Conservation (phyloP, 2,113 vertebrate species). For the Mugil cephalus region DNA sequence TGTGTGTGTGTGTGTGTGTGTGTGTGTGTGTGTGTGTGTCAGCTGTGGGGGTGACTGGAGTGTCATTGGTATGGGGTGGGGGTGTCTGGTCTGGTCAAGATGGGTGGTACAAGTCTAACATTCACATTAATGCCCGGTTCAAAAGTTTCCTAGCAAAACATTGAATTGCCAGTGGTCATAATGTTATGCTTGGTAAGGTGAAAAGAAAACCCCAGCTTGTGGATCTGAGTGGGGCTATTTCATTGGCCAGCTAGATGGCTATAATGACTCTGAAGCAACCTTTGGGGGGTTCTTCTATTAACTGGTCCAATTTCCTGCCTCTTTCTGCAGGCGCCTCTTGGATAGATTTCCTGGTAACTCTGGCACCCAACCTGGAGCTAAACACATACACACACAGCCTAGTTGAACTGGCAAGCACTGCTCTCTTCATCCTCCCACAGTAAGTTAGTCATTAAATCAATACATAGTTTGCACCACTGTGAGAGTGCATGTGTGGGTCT, state of each 20-base stretch:
- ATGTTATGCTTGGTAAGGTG: too few species aligned
- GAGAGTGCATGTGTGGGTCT: neutral
- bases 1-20: too few species aligned
- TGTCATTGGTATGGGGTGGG: too few species aligned
- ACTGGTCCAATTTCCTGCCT: conserved; percentile 57
- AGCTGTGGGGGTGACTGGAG: too few species aligned
- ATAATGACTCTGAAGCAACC: conserved; percentile 51
- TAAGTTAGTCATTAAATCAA: conserved; percentile 49
- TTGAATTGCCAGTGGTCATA: too few species aligned
- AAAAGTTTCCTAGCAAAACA: too few species aligned
- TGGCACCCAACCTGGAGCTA: conserved; percentile 24
- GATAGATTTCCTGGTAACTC: conserved; percentile 55
- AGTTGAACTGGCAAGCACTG: conserved; percentile 47
- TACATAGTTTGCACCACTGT: conserved; percentile 34
- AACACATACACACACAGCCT: neutral
- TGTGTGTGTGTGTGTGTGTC: too few species aligned
- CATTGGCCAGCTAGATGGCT: conserved; percentile 39
- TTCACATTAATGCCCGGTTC: too few species aligned
- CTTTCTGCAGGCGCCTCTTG: conserved; percentile 46
- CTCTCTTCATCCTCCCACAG: conserved; percentile 11
- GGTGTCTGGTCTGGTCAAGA: too few species aligned
- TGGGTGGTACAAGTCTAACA: too few species aligned
- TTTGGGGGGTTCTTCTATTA: conserved; percentile 44
- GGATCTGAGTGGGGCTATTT: conserved; percentile 27
- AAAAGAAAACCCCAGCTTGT: neutral